These are phyloP conservation scores for Epistrophe grossulariae DNA, from an alignment of 2,888 invertebrate genomes.

Conservation along the genomic window DNA sequence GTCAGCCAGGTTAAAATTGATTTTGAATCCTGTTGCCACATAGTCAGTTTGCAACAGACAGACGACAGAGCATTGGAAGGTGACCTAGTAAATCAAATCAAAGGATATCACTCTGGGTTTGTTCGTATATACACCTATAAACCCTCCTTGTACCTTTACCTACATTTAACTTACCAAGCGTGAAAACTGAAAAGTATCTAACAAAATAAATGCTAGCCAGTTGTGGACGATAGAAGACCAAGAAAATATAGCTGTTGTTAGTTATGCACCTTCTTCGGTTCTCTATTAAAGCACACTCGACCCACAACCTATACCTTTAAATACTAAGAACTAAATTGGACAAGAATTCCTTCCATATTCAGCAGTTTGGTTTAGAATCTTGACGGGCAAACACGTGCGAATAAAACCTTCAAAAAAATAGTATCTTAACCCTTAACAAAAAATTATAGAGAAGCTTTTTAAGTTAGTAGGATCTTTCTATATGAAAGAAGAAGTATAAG, in stretches of 20 bases:
- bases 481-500: neutral
- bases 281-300: slow-evolving; percentile 4
- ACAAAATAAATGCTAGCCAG: slow-evolving; percentile 55
- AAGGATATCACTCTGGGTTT: slow-evolving; percentile 21
- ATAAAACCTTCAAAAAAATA: slow-evolving; percentile 39
- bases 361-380: slow-evolving; percentile 70
- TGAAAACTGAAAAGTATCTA: slow-evolving; percentile 24
- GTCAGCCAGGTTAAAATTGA: slow-evolving; percentile 32
- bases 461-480: neutral
- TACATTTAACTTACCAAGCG: slow-evolving; percentile 21
- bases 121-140: neutral
- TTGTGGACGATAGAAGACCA: slow-evolving; percentile 25
- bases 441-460: slow-evolving; percentile 8
- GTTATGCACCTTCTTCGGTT: slow-evolving; percentile 21
- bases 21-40: slow-evolving; percentile 61
- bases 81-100: slow-evolving; percentile 56
- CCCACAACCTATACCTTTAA: neutral
- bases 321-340: slow-evolving; percentile 55
- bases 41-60: slow-evolving; percentile 32
- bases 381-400: slow-evolving; percentile 70
- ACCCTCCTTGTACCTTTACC: neutral
- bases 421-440: neutral
- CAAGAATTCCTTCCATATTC: slow-evolving; percentile 65
- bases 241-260: slow-evolving; percentile 14
- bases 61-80: neutral